These are phyloP conservation scores for Catonia carolina DNA, from an alignment of 2,888 invertebrate species.

Conservation along the genomic window DNA sequence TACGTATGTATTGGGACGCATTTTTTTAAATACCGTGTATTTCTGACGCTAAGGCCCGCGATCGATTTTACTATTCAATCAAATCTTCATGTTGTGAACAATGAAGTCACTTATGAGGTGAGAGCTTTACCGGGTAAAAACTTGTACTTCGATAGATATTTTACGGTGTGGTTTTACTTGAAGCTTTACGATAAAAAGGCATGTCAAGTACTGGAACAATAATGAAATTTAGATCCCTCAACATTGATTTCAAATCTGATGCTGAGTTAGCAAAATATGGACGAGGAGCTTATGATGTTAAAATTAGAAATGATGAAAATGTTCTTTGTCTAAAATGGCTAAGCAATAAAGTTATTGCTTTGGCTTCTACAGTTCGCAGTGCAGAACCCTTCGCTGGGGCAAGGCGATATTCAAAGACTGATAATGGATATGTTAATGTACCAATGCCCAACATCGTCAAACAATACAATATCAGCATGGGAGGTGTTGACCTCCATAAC, in stretches of 20 bases:
- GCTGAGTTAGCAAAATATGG: constrained; percentile 9
- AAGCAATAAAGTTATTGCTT: constrained; percentile 13
- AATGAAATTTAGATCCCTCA: constrained; percentile 13
- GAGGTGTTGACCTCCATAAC: constrained; percentile 33
- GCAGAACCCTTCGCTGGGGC: neutral
- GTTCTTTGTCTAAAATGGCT: constrained; percentile 14
- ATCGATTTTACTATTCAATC: neutral
- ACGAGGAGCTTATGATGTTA: constrained; percentile 13
- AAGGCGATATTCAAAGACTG: neutral
- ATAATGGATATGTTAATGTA: neutral
- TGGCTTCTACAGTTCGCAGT: constrained; percentile 13
- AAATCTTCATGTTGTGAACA: constrained; percentile 11
- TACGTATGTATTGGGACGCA: no score
- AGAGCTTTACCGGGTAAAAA: constrained; percentile 10
- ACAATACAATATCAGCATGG: constrained; percentile 22
- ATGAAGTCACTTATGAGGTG: neutral
- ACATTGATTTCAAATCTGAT: constrained; percentile 18
- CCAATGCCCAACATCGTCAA: constrained; percentile 16
- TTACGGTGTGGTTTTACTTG: constrained; percentile 8
- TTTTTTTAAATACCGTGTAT: neutral
- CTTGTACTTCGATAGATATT: constrained; percentile 16
- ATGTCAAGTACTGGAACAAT: no score
- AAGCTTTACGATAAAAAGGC: constrained; percentile 11
- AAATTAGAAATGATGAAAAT: constrained; percentile 13
- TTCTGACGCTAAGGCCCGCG: neutral